Conservation (phyloP, 2,888 invertebrate genomes). For the Cephus nigrinus region DNA sequence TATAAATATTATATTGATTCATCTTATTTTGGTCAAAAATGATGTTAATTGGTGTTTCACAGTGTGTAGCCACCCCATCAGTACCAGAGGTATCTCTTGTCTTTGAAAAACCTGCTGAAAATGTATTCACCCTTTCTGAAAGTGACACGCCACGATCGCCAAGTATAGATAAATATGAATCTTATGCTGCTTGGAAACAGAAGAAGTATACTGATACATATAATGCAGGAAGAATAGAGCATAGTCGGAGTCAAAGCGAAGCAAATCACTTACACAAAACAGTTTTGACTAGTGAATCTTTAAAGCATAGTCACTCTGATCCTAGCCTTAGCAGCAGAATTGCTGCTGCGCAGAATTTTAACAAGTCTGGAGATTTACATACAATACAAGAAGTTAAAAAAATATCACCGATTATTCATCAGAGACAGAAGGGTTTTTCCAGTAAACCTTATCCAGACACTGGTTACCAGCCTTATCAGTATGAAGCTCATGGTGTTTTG, state of each 20-base stretch:
- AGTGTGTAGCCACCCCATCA: conserved; percentile 44
- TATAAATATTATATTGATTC: conserved; percentile 6
- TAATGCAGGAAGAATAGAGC: not conserved
- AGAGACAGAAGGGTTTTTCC: not conserved
- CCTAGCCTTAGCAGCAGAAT: conserved; percentile 8
- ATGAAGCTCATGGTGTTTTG: not conserved
- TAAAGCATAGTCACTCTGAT: conserved; percentile 17
- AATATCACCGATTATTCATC: not conserved
- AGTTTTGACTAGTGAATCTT: conserved; percentile 7
- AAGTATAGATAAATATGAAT: conserved; percentile 27
- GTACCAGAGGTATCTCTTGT: conserved; percentile 59
- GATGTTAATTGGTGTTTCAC: not conserved
- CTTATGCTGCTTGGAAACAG: conserved; percentile 54
- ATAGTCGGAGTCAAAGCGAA: conserved; percentile 16
- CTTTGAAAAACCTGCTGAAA: conserved; percentile 42
- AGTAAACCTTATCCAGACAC: not conserved
- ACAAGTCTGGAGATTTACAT: not conserved
- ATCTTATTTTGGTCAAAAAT: not conserved
- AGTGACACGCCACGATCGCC: conserved; percentile 19
- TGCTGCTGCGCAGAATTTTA: not conserved
- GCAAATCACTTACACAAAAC: conserved; percentile 8
- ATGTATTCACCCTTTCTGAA: conserved; percentile 10
- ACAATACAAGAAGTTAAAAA: not conserved
- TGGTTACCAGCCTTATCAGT: not conserved
- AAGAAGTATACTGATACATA: conserved; percentile 13